Evolutionary conservation across 1,140 invertebrate species (phyloP), one percentile per base, ranked within the genome.

Genomic region (Delia radicum): DNA sequence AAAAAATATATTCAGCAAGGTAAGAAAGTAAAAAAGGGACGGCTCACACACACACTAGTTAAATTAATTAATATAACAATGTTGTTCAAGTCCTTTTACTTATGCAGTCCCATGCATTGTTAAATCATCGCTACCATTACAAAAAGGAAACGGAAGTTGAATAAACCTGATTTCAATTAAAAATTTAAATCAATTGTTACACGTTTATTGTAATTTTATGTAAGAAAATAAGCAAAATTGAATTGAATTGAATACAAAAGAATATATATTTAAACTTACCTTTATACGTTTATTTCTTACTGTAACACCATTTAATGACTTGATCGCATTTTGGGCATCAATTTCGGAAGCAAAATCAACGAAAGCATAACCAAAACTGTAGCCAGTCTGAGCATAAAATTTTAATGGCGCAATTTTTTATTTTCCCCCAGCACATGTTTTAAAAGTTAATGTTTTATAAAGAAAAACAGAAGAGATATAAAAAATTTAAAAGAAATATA

Each of bases 351-450:
- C 89, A 87, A 95, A 98, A 86, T 98, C 97, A 18, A 98, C 96
- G 89, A 98, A 98, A 21, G 96, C 96, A 88, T 97, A 98, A 15
- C 97, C 96, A 87, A 95, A 98, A 87, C 95, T 97, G 87, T 98
- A 98, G 26, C 95, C 95, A 87, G 95, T 96, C 90, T 95, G 87
- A n/a, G 48, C n/a, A 55, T n/a, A n/a, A n/a, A n/a, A n/a, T n/a
- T n/a, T n/a, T n/a, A n/a, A n/a, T n/a, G n/a, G n/a, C n/a, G n/a
- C n/a, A n/a, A n/a, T n/a, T n/a, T n/a, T n/a, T n/a, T n/a, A n/a
- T n/a, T n/a, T n/a, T n/a, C n/a, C n/a, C n/a, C n/a, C n/a, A n/a
- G n/a, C n/a, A n/a, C n/a, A n/a, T n/a, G n/a, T n/a, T n/a, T n/a
- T n/a, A n/a, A n/a, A n/a, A n/a, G n/a, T n/a, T n/a, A n/a, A n/a